Evolutionary conservation across 2,797 vertebrate genomes (phyloP), one percentile per base, ranked within the genome.

Genomic region (Halcyon badia): DNA sequence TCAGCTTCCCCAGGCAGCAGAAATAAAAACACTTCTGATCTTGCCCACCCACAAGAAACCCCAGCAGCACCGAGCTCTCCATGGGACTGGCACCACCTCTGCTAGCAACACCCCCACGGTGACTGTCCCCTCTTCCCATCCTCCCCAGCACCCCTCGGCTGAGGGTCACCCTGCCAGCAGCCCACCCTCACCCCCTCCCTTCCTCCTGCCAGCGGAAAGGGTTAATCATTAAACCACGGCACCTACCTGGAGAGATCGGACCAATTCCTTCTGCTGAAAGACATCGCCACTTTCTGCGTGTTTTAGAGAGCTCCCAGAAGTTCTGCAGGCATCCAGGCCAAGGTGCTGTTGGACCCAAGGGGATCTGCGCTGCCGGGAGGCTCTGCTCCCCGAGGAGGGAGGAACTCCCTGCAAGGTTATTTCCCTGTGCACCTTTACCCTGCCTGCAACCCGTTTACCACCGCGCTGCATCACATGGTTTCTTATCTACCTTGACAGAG

Each of bases 201-300:
- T 37, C 33, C 10, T 28, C 46, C 52, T 1, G 0, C 35, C 1
- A 0, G 5, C 6, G 26, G 22, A 35, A 65, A 75, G 76, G 10
- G 58, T 64, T 60, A 87, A 71, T 73, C 78, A 37, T 49, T 31
- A 49, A 83, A 64, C 52, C 73, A 6, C 46, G 57, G 42, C 73
- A 77, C 99, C 98, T 98, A 99, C 99, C 99, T 99, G 98, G 99
- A 99, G 96, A 99, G 97, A 84, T 99, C 98, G 0, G 99, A 99
- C 99, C 99, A 99, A 97, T 99, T 99, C 97, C 99, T 99, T 86
- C 99, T 98, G 97, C 97, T 98, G 15, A 97, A 94, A 51, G 99
- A 98, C 99, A 99, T 99, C 48, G 6, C 87, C 26, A 44, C 87
- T 83, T 51, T 9, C 54, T 2, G 11, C 6, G 70, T 37, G 71